These are phyloP conservation scores for Sanderia malayensis DNA, from an alignment of 30 jellyfish, hydroid and myxozoan genomes.

Conservation along the genomic window DNA sequence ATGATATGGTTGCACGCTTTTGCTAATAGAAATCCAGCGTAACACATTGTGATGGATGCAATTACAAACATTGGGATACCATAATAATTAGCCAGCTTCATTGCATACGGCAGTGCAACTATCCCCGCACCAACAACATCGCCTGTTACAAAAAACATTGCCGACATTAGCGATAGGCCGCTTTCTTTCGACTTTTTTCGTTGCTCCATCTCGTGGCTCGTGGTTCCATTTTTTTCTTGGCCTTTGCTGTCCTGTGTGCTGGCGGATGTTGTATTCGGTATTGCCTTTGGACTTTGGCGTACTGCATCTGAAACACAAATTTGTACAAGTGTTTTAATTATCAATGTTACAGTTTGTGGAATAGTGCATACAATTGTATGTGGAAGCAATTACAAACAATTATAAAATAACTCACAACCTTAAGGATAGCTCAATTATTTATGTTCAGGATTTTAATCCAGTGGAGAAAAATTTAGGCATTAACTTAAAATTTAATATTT, in stretches of 20 bases:
- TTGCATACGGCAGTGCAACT: constrained; percentile 93
- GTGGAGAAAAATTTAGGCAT: no score
- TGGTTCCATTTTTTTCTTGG: constrained; percentile 15
- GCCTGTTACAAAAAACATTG: constrained; percentile 89
- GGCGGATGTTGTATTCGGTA: neutral
- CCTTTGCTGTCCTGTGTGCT: neutral
- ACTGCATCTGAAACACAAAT: constrained; percentile 38
- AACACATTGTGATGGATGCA: constrained; percentile 73
- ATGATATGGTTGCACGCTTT: constrained; percentile 78
- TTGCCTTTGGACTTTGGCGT: constrained; percentile 46
- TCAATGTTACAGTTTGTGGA: no score
- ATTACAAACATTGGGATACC: constrained; percentile 82
- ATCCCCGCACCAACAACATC: constrained; percentile 98
- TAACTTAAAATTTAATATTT: no score
- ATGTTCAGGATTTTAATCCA: no score
- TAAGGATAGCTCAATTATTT: no score
- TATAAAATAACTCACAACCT: no score
- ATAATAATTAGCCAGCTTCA: constrained; percentile 87
- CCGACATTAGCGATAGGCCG: constrained; percentile 78
- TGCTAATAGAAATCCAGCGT: constrained; percentile 86
- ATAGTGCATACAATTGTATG: no score
- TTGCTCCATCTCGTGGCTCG: constrained; percentile 19
- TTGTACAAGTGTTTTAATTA: neutral
- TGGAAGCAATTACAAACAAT: no score
- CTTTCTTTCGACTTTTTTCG: constrained; percentile 21